Evolutionary conservation across 2,797 vertebrate genomes (phyloP), one percentile per base, ranked within the genome.

Genomic region (Bucorvus abyssinicus): DNA sequence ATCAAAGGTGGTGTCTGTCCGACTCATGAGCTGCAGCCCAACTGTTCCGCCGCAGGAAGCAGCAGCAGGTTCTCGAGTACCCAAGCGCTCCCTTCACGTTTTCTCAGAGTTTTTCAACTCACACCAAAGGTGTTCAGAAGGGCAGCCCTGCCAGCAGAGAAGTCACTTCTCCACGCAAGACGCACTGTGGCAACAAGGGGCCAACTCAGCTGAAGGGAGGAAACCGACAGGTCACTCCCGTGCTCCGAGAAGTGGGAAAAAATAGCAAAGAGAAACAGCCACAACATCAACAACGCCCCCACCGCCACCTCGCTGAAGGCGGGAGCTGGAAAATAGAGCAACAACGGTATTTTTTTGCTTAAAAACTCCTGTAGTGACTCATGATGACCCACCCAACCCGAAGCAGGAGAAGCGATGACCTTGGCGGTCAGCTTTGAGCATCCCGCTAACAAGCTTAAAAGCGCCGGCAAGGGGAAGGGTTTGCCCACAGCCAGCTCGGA

Each of bases 401-500:
- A 90, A 88, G 12, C 78, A 55, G 90, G 89, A 88, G 90, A 27
- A 57, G 64, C 20, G 4, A 3, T 96, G 97, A 97, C 97, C 97
- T 76, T 24, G 38, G 91, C 96, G 78, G 87, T 96, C 97, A 96
- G 93, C 86, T 77, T 40, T 19, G 21, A 83, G 90, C 93, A 82
- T 93, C 91, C 73, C 84, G 65, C 42, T 23, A 68, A 91, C 9
- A 12, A 88, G 94, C 84, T 97, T 97, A 96, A 97, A 97, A 97
- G 94, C 91, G 5, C 67, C 7, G 7, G 88, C 7, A 56, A 90
- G 73, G 92, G 86, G 92, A 42, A 68, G 93, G 36, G 21, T 65
- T 59, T 30, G 69, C 77, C 56, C 95, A 93, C 90, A 94, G 63
- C 14, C 21, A 0, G 42, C 86, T 64, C 0, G 10, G 14, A 76